phyloP scores from a whole-genome alignment of 2,888 invertebrate genomes.

The Hypomecis punctinalis region DNA sequence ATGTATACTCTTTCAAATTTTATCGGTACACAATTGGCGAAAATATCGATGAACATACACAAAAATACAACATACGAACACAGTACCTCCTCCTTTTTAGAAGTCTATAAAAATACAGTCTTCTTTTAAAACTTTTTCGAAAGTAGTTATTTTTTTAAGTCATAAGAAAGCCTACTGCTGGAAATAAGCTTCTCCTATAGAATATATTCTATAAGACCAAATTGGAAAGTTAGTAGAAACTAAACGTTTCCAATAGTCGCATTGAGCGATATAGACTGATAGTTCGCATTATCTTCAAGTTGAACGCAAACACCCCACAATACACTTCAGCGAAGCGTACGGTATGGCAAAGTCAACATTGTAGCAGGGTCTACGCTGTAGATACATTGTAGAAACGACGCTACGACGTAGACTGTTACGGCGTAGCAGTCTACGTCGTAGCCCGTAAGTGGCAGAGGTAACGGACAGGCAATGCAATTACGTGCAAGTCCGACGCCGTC shows the following conservation, averaged over 20 bases:
- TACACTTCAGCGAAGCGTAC: constrained; percentile 14
- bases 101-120: too few relatives aligned
- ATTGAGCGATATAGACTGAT: not conserved
- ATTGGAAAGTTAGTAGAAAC: not conserved
- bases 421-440: constrained; percentile 26
- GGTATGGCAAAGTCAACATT: constrained; percentile 10
- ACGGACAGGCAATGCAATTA: constrained; percentile 47
- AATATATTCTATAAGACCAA: too few relatives aligned
- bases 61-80: too few relatives aligned
- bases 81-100: too few relatives aligned
- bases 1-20: too few relatives aligned
- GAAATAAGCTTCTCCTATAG: too few relatives aligned
- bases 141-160: too few relatives aligned
- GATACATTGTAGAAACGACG: constrained; percentile 6
- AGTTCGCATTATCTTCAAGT: constrained; percentile 5
- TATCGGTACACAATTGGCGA: too few relatives aligned
- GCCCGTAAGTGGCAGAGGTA: constrained; percentile 22
- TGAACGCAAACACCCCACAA: constrained; percentile 10
- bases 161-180: too few relatives aligned
- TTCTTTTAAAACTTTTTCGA: too few relatives aligned
- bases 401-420: constrained; percentile 26
- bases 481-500: constrained; percentile 33
- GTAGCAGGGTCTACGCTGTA: constrained; percentile 10
- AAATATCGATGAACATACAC: too few relatives aligned
- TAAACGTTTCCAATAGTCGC: not conserved